Base-by-base conservation (phyloP, 2,113 vertebrate species). In the Fregata magnificens region DNA sequence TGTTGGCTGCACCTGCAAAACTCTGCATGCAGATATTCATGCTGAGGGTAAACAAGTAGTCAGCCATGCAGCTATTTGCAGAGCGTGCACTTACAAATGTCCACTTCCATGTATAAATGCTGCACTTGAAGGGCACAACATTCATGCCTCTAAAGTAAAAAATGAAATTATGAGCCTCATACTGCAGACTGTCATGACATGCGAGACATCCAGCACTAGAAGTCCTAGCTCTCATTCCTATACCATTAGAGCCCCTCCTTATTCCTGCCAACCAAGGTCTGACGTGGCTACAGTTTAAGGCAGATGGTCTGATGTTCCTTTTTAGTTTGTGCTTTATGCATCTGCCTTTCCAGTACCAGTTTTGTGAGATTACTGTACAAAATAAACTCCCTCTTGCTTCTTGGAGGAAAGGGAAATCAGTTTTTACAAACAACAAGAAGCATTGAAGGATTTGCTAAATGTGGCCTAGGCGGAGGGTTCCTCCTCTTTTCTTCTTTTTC, bases 1-100 rank as follows among this genome's bases (percentile, higher is more conserved):
- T 19, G 28, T 5, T 82, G 89, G 72, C 90, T 91, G 92, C 91
- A 95, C 96, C 93, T 96, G 95, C 93, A 89, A n/a, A 65, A n/a
- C 44, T 83, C 80, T 50, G 73, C 80, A 63, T 31, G 81, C 82
- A 96, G 78, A 79, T 52, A 1, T 38, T 87, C 70, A 29, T n/a
- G 65, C 87, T 82, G 90, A 91, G 89, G 66, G 56, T 69, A 87
- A 94, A 91, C 84, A 86, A 78, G 77, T 12, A 67, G 67, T 28
- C 72, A 91, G 93, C 47, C 70, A 65, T 10, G 62, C 70, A 94
- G 91, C 83, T 96, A 59, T 79, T 34, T 89, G 65, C 91, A 93
- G 79, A 38, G 13, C 2, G 25, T 10, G 20, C 76, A 15, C 72
- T 78, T 18, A 59, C 12, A 59, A 94, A 79, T 1, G 11, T 55